phyloP scores from a whole-genome alignment of 1,140 invertebrate genomes.

The Trichonephila clavipes region DNA sequence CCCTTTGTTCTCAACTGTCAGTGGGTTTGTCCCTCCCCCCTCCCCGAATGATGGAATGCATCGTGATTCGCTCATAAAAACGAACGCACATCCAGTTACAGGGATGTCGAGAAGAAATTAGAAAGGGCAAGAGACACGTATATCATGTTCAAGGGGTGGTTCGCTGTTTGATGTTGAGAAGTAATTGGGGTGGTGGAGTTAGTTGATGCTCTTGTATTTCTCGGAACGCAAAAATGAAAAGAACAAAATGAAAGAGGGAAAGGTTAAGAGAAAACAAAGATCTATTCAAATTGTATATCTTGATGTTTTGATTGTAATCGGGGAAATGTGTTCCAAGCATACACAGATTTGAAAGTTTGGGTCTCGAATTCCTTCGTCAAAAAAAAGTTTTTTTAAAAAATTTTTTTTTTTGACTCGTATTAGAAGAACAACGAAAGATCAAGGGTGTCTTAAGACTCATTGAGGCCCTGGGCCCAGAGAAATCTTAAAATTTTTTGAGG shows the following conservation, averaged over 20 bases:
- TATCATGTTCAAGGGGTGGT: background rate
- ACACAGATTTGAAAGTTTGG: no score
- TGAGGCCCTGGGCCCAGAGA: no score
- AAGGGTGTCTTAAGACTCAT: no score
- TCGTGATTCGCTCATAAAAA: constrained; percentile 13
- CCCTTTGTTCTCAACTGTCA: background rate
- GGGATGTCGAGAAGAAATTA: background rate
- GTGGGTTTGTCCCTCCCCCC: background rate
- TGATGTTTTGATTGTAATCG: no score
- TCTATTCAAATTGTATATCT: background rate
- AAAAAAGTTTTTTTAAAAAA: no score
- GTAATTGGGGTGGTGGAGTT: background rate
- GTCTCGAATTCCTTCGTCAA: no score
- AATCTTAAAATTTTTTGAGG: no score
- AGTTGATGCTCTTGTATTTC: background rate
- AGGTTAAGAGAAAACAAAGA: background rate
- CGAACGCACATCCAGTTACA: background rate
- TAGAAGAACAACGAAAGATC: no score
- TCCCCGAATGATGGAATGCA: background rate
- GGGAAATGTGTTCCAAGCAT: no score
- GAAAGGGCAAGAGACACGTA: background rate
- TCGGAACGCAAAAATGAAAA: background rate
- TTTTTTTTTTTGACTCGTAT: no score
- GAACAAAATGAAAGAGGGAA: background rate
- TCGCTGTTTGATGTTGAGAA: background rate